phyloP scores from a whole-genome alignment of 2,888 invertebrate species.

The Noctua fimbriata region DNA sequence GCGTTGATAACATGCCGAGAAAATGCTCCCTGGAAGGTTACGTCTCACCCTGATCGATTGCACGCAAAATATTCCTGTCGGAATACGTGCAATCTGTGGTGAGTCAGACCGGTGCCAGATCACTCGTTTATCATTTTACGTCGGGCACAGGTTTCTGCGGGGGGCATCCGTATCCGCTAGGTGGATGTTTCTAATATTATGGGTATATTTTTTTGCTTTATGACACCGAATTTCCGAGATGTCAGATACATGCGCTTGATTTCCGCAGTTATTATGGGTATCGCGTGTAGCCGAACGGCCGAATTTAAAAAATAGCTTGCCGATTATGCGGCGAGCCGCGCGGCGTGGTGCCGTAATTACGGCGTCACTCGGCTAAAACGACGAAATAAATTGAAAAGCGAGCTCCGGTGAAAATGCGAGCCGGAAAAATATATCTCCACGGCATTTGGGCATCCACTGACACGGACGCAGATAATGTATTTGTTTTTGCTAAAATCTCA shows the following conservation, averaged over 20 bases:
- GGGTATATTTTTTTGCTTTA: slow-evolving; percentile 55
- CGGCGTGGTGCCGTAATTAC: slow-evolving; percentile 83
- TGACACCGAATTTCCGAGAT: slow-evolving; percentile 67
- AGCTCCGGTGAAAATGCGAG: slow-evolving; percentile 84
- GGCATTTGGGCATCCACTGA: slow-evolving; percentile 82
- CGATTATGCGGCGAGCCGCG: slow-evolving; percentile 81
- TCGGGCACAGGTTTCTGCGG: slow-evolving; percentile 51
- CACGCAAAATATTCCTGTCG: slow-evolving; percentile 56
- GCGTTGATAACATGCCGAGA: slow-evolving; percentile 64
- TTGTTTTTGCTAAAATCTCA: slow-evolving; percentile 85
- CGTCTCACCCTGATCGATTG: slow-evolving; percentile 55
- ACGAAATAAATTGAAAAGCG: slow-evolving; percentile 88
- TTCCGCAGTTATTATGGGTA: slow-evolving; percentile 60
- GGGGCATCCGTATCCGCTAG: slow-evolving; percentile 42
- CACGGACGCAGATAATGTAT: slow-evolving; percentile 85
- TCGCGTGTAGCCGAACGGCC: slow-evolving; percentile 62
- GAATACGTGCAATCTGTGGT: slow-evolving; percentile 52
- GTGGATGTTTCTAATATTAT: slow-evolving; percentile 57
- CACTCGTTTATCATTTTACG: slow-evolving; percentile 61
- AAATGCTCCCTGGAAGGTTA: slow-evolving; percentile 43
- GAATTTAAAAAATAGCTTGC: slow-evolving; percentile 77
- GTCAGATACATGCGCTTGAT: slow-evolving; percentile 68
- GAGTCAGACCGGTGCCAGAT: slow-evolving; percentile 50
- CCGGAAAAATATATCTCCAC: slow-evolving; percentile 84
- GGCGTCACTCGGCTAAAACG: slow-evolving; percentile 86